These are phyloP conservation scores for Eulithis prunata DNA, from an alignment of 2,888 invertebrate genomes.

Conservation along the genomic window DNA sequence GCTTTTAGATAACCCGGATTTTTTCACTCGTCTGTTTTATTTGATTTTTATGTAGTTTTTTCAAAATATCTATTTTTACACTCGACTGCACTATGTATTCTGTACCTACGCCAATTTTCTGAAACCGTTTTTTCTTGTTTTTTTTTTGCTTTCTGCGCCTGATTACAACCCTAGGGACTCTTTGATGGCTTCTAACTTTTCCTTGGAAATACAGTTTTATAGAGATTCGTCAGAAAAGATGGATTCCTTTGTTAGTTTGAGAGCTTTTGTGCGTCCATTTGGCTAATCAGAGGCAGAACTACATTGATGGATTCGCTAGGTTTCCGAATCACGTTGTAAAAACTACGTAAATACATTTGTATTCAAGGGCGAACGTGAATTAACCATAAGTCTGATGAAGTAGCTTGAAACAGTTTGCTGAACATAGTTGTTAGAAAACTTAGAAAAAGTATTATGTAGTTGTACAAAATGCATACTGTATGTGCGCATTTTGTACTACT, in stretches of 20 bases:
- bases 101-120: too few relatives aligned
- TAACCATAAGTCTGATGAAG: not conserved
- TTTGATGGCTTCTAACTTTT: conserved; percentile 23
- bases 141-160: not conserved
- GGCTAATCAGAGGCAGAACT: conserved; percentile 20
- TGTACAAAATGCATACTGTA: too few relatives aligned
- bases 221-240: conserved; percentile 24
- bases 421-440: too few relatives aligned
- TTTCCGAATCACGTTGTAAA: conserved; percentile 23
- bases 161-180: conserved; percentile 12
- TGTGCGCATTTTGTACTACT: too few relatives aligned
- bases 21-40: too few relatives aligned
- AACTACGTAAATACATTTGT: conserved; percentile 20
- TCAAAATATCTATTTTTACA: too few relatives aligned
- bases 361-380: not conserved
- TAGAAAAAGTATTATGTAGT: too few relatives aligned
- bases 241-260: conserved; percentile 21
- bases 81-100: too few relatives aligned
- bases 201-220: conserved; percentile 25
- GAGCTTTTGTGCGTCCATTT: conserved; percentile 22
- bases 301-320: conserved; percentile 26
- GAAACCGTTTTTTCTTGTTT: too few relatives aligned
- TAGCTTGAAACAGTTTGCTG: too few relatives aligned
- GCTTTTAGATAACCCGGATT: too few relatives aligned
- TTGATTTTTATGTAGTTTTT: too few relatives aligned